Evolutionary conservation across 2,888 invertebrate genomes (phyloP), one percentile per base, ranked within the genome.

Genomic region (Melinaea menophilus): DNA sequence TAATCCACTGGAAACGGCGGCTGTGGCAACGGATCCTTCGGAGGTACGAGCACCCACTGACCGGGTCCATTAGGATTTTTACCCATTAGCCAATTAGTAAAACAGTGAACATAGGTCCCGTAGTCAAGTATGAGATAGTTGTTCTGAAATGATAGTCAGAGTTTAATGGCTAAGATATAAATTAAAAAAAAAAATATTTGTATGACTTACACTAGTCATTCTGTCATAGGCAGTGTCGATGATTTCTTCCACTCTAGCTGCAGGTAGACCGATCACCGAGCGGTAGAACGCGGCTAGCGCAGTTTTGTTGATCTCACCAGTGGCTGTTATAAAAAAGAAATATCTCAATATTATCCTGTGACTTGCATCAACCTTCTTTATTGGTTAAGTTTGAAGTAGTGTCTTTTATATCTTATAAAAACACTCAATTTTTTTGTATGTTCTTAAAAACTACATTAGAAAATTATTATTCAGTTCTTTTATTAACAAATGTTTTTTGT

Each of bases 61-160:
- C 95, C 95, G 0, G 95, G 94, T 0, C 95, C 95, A 77, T 95
- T 95, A 4, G 95, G 95, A 73, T 94, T 93, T 77, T 94, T 92
- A 4, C 94, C 95, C 81, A 95, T 91, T 69, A 95, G 86, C 91
- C 94, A 95, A 82, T 95, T 95, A 56, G 94, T 93, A 81, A 94
- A 95, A 79, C 94, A 94, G 74, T 94, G 92, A 65, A 94, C 92
- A 86, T 93, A 95, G n/a, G 94, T 92, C 41, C 92, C 90, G 83
- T 93, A 94, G 76, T 92, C 92, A 63, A 95, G 84, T 68, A 92
- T 92, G 71, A 94, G 91, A 76, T 94, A 94, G 65, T 94, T 94
- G 78, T 94, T 94, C 95, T 95, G 89, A 58, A 90, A 87, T 73
- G 72, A 72, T 71, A 72, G 76, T 64, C 56, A 34, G 60, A 13